Evolutionary conservation across 2,797 vertebrate genomes (phyloP).

Genomic region (Rhinogobio ventralis): DNA sequence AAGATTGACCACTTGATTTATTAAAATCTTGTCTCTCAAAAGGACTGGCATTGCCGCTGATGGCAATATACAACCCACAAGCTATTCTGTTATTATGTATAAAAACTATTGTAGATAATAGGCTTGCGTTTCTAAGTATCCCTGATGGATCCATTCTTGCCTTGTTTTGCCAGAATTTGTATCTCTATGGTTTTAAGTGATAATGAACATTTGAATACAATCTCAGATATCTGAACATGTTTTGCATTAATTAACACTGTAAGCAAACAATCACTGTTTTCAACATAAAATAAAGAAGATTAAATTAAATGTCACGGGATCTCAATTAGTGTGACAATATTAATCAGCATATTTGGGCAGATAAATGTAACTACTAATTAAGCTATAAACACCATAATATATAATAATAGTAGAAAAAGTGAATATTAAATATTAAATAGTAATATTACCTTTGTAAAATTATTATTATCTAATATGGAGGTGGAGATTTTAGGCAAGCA

Average conservation of each 20-base stretch:
- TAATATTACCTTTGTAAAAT: neutral
- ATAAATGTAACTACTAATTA: neutral
- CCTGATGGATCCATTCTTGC: neutral
- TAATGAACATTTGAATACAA: slow-evolving; percentile 33
- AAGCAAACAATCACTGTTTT: slow-evolving; percentile 16
- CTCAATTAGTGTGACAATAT: neutral
- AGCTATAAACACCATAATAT: neutral
- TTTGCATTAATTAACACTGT: slow-evolving; percentile 15
- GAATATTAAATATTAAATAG: neutral
- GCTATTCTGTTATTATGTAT: slow-evolving; percentile 35
- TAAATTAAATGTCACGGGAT: neutral
- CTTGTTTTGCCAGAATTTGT: slow-evolving; percentile 30
- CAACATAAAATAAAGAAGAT: neutral
- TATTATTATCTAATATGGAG: neutral
- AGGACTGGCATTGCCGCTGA: slow-evolving; percentile 9
- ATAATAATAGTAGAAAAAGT: neutral
- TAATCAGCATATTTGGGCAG: neutral
- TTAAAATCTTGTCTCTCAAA: slow-evolving; percentile 31
- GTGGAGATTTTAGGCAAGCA: neutral
- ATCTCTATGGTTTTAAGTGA: slow-evolving; percentile 28
- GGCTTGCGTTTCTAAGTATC: slow-evolving; percentile 22
- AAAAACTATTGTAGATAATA: neutral
- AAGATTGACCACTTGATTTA: slow-evolving; percentile 13
- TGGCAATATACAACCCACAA: slow-evolving; percentile 1
- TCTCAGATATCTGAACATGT: slow-evolving; percentile 16